Conservation (phyloP, 2,113 vertebrate species). For the Zosterops lateralis region DNA sequence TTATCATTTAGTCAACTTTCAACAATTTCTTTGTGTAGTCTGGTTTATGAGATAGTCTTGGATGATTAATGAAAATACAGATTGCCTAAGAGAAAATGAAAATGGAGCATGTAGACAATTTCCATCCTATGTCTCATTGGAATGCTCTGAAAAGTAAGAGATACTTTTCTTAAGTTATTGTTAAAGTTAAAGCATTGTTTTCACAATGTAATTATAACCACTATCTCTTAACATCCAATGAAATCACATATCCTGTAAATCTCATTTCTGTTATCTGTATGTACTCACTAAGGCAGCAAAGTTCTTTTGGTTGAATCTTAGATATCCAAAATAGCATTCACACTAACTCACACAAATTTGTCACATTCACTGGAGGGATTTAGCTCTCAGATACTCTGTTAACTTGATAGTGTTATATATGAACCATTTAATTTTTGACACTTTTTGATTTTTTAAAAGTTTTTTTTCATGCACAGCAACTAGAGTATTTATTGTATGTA, state of each 20-base stretch:
- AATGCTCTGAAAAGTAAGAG: not conserved
- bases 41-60: not conserved
- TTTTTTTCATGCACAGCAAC: not conserved
- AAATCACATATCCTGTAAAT: not conserved
- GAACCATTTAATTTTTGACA: not conserved
- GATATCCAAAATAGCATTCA: not conserved
- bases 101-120: not conserved
- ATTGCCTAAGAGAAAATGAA: not conserved
- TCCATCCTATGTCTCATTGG: not conserved
- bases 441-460: not conserved
- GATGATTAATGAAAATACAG: not conserved
- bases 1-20: not conserved
- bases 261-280: not conserved
- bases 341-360: not conserved
- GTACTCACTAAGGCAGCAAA: not conserved
- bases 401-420: not conserved
- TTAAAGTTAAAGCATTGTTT: not conserved
- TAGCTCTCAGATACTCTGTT: not conserved
- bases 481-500: not conserved
- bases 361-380: not conserved
- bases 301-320: not conserved
- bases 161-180: not conserved
- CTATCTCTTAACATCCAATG: not conserved
- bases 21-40: not conserved
- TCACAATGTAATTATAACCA: not conserved